Percentiles rank a stretch among this genome's conserved stretches.
These are phyloP conservation scores for Hirundichthys speculiger DNA, from an alignment of 2,113 vertebrate species.

Conservation along the genomic window DNA sequence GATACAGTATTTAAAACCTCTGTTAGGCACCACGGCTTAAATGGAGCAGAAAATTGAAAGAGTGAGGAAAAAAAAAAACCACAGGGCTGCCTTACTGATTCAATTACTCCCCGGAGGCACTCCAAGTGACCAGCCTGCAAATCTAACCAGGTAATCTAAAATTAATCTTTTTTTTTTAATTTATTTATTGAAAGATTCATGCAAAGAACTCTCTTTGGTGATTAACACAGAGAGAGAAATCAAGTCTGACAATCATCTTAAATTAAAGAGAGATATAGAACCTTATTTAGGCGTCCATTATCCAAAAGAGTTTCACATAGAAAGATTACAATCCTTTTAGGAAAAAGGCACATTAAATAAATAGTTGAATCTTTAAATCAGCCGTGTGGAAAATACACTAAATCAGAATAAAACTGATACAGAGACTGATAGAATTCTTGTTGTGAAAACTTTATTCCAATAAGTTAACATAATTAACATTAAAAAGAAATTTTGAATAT, in stretches of 20 bases:
- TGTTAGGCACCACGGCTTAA: constrained; percentile 51
- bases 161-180: neutral
- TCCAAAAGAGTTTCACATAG: too few relatives aligned
- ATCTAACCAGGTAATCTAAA: constrained; percentile 27
- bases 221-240: constrained; percentile 42
- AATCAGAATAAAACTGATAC: neutral
- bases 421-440: neutral
- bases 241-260: constrained; percentile 13
- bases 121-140: too few relatives aligned
- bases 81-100: constrained; percentile 52
- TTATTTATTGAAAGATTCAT: constrained; percentile 10
- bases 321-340: constrained; percentile 13
- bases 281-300: too few relatives aligned
- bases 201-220: constrained; percentile 17
- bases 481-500: constrained; percentile 31
- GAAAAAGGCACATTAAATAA: constrained; percentile 8
- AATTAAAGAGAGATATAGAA: too few relatives aligned
- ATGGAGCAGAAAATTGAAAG: constrained; percentile 67
- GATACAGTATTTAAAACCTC: constrained; percentile 63
- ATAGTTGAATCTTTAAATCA: neutral
- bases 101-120: too few relatives aligned
- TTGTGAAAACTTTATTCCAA: constrained; percentile 64
- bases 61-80: constrained; percentile 46
- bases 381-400: neutral
- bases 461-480: constrained; percentile 66